Conservation (phyloP, 1,140 invertebrate genomes). For the Macrotrachela quadricornifera region DNA sequence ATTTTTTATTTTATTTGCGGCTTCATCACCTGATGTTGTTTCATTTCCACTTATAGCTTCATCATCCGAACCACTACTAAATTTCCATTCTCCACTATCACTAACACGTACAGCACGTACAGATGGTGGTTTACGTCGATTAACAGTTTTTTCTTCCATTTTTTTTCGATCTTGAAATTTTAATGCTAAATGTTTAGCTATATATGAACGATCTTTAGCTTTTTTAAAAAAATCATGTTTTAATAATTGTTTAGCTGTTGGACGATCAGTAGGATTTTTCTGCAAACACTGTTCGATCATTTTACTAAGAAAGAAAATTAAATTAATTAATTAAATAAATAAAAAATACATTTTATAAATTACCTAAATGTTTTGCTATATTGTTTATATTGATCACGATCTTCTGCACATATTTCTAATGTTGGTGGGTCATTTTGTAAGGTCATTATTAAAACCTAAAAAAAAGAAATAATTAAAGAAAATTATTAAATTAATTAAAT, state of each 20-base stretch:
- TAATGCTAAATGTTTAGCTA: conserved; percentile 4
- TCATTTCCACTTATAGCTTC: neutral
- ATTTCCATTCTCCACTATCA: conserved; percentile 4
- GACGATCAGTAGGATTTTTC: conserved; percentile 70
- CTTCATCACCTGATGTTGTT: neutral
- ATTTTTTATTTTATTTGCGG: neutral
- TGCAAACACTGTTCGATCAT: conserved; percentile 81
- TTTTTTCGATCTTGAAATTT: neutral
- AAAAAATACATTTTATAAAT: too few relatives aligned
- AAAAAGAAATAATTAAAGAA: too few relatives aligned
- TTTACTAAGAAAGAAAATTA: conserved; percentile 32
- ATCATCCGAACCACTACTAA: neutral
- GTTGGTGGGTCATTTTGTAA: conserved; percentile 92
- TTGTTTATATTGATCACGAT: conserved; percentile 89
- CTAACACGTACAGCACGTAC: neutral
- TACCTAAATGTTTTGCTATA: conserved; percentile 66
- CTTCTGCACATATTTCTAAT: conserved; percentile 75
- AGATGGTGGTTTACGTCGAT: neutral
- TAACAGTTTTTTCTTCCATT: neutral
- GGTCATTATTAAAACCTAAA: conserved; percentile 64
- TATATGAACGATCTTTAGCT: conserved; percentile 42
- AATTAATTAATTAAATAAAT: too few relatives aligned
- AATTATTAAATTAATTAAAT: too few relatives aligned
- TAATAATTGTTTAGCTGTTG: conserved; percentile 82
- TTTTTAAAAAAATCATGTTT: conserved; percentile 99